Percentiles rank a stretch among this genome's conserved stretches.
Evolutionary conservation across 1,140 invertebrate species (phyloP).

Genomic region (Trialeurodes vaporariorum): DNA sequence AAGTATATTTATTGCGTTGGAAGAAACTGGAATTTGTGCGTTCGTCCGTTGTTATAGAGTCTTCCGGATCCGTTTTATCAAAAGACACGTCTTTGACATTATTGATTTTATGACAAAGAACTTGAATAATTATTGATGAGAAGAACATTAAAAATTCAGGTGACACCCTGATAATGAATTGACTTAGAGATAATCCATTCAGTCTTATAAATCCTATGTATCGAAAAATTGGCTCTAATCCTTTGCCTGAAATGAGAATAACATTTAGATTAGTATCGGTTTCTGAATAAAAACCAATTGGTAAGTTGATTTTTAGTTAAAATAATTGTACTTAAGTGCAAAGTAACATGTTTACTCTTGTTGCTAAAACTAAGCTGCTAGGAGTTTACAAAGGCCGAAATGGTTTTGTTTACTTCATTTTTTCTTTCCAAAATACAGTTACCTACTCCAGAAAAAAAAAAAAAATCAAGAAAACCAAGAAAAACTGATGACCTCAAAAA

Average conservation of each 20-base stretch:
- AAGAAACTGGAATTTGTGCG: not conserved
- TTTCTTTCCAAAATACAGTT: too few relatives aligned
- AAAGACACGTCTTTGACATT: constrained; percentile 4
- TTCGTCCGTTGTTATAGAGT: constrained; percentile 8
- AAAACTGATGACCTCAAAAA: too few relatives aligned
- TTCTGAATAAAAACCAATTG: too few relatives aligned
- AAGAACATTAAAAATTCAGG: constrained; percentile 10
- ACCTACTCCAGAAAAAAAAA: too few relatives aligned
- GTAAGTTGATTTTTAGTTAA: too few relatives aligned
- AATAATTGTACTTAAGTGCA: too few relatives aligned
- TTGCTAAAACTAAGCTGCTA: too few relatives aligned
- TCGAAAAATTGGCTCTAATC: constrained; percentile 7
- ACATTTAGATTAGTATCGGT: not conserved
- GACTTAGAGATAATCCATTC: not conserved
- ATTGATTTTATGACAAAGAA: not conserved
- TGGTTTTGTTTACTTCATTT: too few relatives aligned
- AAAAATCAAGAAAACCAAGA: too few relatives aligned
- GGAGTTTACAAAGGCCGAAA: too few relatives aligned
- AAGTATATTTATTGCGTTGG: constrained; percentile 15
- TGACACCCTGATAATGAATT: constrained; percentile 4
- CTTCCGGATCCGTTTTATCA: constrained; percentile 11
- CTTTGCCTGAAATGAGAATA: constrained; percentile 1
- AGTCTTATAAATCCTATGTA: constrained; percentile 11
- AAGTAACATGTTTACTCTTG: too few relatives aligned
- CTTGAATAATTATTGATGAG: constrained; percentile 6